Percentiles rank a stretch among this genome's conserved stretches.
Conservation (phyloP, 2,797 vertebrate genomes). For the Poliocrania exsul region DNA sequence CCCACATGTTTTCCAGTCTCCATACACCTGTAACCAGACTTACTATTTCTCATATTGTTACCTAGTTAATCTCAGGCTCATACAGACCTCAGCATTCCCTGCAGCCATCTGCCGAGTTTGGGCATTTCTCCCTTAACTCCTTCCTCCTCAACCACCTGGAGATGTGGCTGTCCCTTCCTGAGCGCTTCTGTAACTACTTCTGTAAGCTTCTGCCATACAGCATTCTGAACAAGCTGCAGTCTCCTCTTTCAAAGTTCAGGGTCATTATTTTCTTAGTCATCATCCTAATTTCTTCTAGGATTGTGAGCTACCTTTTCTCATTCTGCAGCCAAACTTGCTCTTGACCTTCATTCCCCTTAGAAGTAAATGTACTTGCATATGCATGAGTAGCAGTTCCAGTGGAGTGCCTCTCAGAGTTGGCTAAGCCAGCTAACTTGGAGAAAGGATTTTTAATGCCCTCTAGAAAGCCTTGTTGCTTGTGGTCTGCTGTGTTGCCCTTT, state of each 20-base stretch:
- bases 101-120: neutral
- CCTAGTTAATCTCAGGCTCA: neutral
- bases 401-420: neutral
- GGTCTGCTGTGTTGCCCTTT: neutral
- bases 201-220: neutral
- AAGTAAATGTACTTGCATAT: neutral
- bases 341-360: neutral
- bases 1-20: neutral
- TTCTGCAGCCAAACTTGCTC: neutral
- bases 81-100: neutral
- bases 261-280: neutral
- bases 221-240: neutral
- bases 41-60: neutral
- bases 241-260: neutral
- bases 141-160: neutral
- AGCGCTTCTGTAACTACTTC: neutral
- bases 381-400: neutral
- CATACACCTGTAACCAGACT: neutral
- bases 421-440: neutral
- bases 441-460: neutral
- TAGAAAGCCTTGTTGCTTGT: neutral
- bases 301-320: neutral
- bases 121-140: rapidly evolving
- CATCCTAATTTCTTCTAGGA: neutral
- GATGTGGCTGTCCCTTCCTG: neutral